Conservation (phyloP, 2,113 vertebrate species). For the Xenotilapia leptura region DNA sequence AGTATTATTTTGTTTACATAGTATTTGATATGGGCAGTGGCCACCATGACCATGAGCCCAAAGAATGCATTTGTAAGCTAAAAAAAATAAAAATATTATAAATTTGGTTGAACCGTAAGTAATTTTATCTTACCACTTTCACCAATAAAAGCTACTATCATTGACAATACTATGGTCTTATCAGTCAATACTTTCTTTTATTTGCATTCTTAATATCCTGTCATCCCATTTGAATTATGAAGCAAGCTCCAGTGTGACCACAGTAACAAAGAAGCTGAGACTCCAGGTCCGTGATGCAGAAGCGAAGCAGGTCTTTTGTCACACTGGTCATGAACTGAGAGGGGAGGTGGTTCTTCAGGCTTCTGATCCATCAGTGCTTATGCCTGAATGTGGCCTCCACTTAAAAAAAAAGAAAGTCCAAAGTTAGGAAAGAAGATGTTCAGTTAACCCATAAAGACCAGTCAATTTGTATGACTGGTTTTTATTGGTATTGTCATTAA, state of each 20-base stretch:
- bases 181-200: not conserved
- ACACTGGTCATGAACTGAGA: not conserved
- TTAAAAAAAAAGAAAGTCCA: conserved; percentile 12
- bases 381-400: conserved; percentile 75
- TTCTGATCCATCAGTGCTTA: conserved; percentile 46
- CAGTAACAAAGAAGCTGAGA: not conserved
- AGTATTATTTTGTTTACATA: not conserved
- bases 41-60: not conserved
- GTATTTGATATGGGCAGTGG: not conserved
- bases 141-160: not conserved
- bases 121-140: not conserved
- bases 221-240: not conserved
- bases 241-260: not conserved
- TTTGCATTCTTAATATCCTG: not conserved
- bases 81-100: not conserved
- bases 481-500: not conserved
- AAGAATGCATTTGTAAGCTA: not conserved
- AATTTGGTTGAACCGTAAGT: not conserved
- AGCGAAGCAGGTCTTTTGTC: not conserved
- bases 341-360: not conserved
- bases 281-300: not conserved
- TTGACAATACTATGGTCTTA: not conserved
- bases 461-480: not conserved
- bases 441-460: not conserved
- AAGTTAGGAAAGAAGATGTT: not conserved